phyloP scores from a whole-genome alignment of 2,113 vertebrate species.

The Tringa solitaria region DNA sequence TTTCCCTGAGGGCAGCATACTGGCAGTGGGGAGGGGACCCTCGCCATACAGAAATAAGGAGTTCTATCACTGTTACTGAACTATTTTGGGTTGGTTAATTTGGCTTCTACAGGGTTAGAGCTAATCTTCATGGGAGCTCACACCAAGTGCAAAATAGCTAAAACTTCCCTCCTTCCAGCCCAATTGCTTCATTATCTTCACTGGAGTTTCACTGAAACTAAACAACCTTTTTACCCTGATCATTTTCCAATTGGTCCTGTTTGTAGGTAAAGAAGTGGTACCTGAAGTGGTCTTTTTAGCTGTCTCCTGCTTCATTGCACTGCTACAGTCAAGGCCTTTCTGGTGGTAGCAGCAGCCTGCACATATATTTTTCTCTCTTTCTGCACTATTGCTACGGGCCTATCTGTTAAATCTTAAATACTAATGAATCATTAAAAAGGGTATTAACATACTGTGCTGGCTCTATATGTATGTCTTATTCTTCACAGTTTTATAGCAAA shows the following conservation, averaged over 20 bases:
- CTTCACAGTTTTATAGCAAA: neutral
- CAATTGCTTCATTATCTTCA: neutral
- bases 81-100: neutral
- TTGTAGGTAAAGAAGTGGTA: neutral
- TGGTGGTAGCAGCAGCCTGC: neutral
- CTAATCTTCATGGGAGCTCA: neutral
- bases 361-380: neutral
- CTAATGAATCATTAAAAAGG: constrained; percentile 31
- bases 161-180: neutral
- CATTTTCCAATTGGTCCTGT: neutral
- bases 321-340: neutral
- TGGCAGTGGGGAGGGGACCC: neutral
- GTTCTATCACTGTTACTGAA: neutral
- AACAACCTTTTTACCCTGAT: neutral
- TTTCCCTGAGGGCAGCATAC: neutral
- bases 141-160: neutral
- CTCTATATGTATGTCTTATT: neutral
- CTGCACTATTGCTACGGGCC: neutral
- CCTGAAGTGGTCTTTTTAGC: neutral
- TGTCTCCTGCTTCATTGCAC: neutral
- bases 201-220: neutral
- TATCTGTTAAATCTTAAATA: constrained; percentile 38
- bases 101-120: neutral
- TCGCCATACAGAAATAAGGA: neutral
- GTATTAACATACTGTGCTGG: constrained; percentile 8